These are phyloP conservation scores for Timandra comae DNA, from an alignment of 2,888 invertebrate genomes.

Conservation along the genomic window DNA sequence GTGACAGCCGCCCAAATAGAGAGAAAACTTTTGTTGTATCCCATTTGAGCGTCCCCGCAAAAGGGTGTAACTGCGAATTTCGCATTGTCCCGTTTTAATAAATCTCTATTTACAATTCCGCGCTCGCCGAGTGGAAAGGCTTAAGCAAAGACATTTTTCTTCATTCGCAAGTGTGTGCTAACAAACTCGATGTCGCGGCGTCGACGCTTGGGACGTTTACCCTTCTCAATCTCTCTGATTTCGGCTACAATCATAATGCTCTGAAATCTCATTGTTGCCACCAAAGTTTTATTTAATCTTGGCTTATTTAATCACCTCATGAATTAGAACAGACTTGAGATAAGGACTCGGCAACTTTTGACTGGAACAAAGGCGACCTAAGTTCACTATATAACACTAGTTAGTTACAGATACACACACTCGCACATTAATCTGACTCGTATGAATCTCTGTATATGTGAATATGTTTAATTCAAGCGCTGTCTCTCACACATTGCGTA, in stretches of 20 bases:
- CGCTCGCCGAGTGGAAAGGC: slow-evolving; percentile 65
- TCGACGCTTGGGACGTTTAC: slow-evolving; percentile 44
- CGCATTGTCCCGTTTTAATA: slow-evolving; percentile 68
- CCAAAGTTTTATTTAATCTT: slow-evolving; percentile 36
- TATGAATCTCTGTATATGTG: too few relatives aligned
- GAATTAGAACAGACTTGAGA: slow-evolving; percentile 15
- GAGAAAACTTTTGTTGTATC: slow-evolving; percentile 33
- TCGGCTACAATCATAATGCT: slow-evolving; percentile 48
- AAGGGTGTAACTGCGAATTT: slow-evolving; percentile 53
- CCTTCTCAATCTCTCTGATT: slow-evolving; percentile 52
- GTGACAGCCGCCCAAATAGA: slow-evolving; percentile 26
- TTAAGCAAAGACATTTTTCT: slow-evolving; percentile 74
- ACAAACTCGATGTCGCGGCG: slow-evolving; percentile 53
- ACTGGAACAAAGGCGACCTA: slow-evolving; percentile 14
- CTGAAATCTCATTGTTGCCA: slow-evolving; percentile 22
- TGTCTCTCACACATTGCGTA: too few relatives aligned
- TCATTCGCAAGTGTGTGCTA: slow-evolving; percentile 69
- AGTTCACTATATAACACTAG: too few relatives aligned
- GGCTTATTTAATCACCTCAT: slow-evolving; percentile 28
- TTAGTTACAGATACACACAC: slow-evolving; percentile 8
- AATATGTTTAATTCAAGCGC: too few relatives aligned
- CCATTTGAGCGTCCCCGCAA: slow-evolving; percentile 36
- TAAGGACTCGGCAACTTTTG: slow-evolving; percentile 19
- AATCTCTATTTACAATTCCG: slow-evolving; percentile 72
- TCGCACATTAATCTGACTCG: too few relatives aligned